Base-by-base conservation (phyloP, 2,797 vertebrate genomes). In the Phrynocephalus forsythii region DNA sequence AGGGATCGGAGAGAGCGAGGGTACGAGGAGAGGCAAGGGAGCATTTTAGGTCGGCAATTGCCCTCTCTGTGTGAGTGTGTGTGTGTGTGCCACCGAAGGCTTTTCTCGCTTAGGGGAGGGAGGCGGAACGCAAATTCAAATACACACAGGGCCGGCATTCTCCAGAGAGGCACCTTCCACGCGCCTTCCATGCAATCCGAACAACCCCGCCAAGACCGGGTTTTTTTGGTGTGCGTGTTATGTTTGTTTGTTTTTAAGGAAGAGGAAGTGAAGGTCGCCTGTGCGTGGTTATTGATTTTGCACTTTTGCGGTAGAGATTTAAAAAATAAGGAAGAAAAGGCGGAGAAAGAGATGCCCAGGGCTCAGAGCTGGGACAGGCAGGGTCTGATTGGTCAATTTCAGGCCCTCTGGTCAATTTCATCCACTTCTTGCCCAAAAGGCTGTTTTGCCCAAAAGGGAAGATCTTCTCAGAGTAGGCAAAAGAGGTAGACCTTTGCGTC, bases 101-200 rank as follows among this genome's bases (percentile, higher is more conserved):
- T 92, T 91, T 90, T 93, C 93, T 96, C 86, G 0, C 85, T 95
- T 90, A 91, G 94, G 90, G 90, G n/a, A 33, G 92, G 87, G 88
- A 96, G 94, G 95, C 6, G 73, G 92, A 96, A 94, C 93, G 88
- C 86, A 93, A 73, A 91, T 90, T 93, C 93, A 96, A 95, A 96
- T 83, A 87, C 86, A 92, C 86, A 94, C 91, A 28, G 78, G 66
- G 18, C 30, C 84, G 91, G 92, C 96, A 91, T 67, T 92, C 80
- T 89, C 87, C 89, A 88, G 86, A 81, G 30, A 60, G 87, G 7
- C 52, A 72, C 0, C 63, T 91, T 92, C 86, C 26, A 5, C 75
- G 94, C 94, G 89, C 87, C 78, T 93, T 91, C 82, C 90, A 93
- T 4, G 18, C 93, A 94, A 96, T 93, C 93, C 92, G 93, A 95